Base-by-base conservation (phyloP, 1,140 invertebrate species). In the Episyrphus balteatus region DNA sequence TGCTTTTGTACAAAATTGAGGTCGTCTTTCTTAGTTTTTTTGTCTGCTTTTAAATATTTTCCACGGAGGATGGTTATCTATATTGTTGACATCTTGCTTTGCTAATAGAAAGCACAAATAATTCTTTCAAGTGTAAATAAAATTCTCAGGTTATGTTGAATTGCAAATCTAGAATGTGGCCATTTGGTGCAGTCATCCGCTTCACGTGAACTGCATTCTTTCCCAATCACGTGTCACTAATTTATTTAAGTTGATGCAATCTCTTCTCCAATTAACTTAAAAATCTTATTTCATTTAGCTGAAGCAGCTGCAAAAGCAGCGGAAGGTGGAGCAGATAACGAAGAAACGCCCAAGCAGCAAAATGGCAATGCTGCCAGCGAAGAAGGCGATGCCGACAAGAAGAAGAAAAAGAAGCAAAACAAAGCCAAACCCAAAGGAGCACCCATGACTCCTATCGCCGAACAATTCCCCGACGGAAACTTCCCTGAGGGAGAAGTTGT, bases 401-500 rank as follows among this genome's bases (percentile, higher is more conserved):
- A 83, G 62, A 82, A 81, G 70, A 82, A 79, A 70, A 81, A 81
- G 68, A 83, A 82, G 73, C 82, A 80, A 75, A 83, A 83, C 75
- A 83, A 83, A 70, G 72, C 54, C 36, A 54, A 55, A 32, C 57
- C 58, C 31, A 67, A 63, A 30, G 55, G 59, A 33, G 73, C 73
- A 39, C 91, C 93, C 11, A 78, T 83, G 14, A 79, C 96, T 57
- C 84, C 94, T 0, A 86, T 98, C 53, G 73, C 77, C 1, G 84
- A 93, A 46, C 72, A 95, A 5, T 98, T 81, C 61, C 80, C 88
- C 6, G 80, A 92, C 74, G 87, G 79, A 32, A 75, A 77, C 55
- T 90, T 80, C 60, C 88, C 88, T 0, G 74, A 84, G 56, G 88
- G 88, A 30, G 77, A 91, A 69, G 83, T 88, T 53, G 79, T 84